A percentile compares a stretch with the other conserved stretches of the same genome.
phyloP scores from a whole-genome alignment of 2,113 vertebrate genomes.

The Heloderma charlesbogerti region DNA sequence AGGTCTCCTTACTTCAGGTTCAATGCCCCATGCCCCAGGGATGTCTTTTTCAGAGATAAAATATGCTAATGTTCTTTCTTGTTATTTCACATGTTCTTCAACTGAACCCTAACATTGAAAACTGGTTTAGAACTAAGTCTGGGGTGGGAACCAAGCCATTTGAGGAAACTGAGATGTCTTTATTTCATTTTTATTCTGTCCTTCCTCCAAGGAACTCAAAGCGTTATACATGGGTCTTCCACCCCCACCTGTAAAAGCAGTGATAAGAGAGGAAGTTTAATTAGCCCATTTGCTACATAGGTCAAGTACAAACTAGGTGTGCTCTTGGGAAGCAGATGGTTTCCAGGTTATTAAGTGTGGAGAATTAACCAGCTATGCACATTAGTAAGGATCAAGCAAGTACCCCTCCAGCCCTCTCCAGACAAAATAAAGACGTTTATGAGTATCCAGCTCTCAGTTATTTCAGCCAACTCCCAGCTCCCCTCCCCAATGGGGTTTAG shows the following conservation, averaged over 20 bases:
- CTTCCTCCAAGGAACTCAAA: neutral
- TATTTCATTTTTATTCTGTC: neutral
- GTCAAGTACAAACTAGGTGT: slow-evolving; percentile 19
- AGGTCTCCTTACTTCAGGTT: neutral
- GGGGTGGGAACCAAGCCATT: neutral
- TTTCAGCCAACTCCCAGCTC: neutral
- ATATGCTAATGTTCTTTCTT: neutral
- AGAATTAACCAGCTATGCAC: slow-evolving; percentile 18
- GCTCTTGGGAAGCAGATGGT: slow-evolving; percentile 11
- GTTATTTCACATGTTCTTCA: neutral
- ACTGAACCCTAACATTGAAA: neutral
- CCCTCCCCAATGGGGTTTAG: slow-evolving; percentile 26
- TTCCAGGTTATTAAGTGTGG: slow-evolving; percentile 23
- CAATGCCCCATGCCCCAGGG: neutral
- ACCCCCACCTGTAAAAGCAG: slow-evolving; percentile 21
- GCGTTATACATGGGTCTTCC: neutral
- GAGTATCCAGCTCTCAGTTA: slow-evolving; percentile 8
- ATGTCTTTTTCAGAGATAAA: neutral
- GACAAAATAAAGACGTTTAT: slow-evolving; percentile 8
- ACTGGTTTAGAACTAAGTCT: neutral
- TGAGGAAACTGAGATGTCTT: neutral
- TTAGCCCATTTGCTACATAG: slow-evolving; percentile 34
- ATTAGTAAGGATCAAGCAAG: slow-evolving; percentile 28
- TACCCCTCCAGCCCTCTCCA: neutral
- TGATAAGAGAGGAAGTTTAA: slow-evolving; percentile 28